Base-by-base conservation (phyloP, 2,113 vertebrate species). In the Chamaea fasciata region DNA sequence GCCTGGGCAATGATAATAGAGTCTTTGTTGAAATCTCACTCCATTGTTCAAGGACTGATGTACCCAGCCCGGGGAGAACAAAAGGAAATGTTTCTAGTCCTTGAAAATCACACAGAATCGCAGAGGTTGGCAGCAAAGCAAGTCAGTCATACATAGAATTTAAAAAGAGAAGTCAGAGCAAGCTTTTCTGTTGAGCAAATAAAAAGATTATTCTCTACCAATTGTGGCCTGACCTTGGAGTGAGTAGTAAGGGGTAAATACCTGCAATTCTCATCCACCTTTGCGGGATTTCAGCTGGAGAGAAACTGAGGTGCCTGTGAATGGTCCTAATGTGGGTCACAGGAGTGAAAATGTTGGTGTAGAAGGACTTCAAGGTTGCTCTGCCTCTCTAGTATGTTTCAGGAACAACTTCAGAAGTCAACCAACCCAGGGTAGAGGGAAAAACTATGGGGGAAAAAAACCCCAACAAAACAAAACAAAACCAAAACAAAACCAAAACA, bases 81-180 rank as follows among this genome's bases (percentile, higher is more conserved):
- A 95, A 96, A 78, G 53, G 47, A 83, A 95, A 84, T 10, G 7
- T 92, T 94, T 95, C 57, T 60, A 93, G 80, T 79, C 57, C 73
- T 91, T 87, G 83, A 69, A 96, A 95, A 88, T 50, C 55, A 20
- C 82, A 53, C 50, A 57, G 55, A 91, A 90, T 42, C 6, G 3
- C 26, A 62, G 55, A 24, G 86, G 49, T 46, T 90, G 93, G 84
- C 92, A 91, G 23, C 59, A 73, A 84, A 89, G 46, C 83, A 62
- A 90, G 62, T 42, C 62, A 39, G 42, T 55, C 73, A 84, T 7
- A 63, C 31, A 80, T n/a, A 49, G 82, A 79, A 63, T 53, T 44
- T 2, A 9, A 67, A 89, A 63, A 81, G 53, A 62, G 23, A 30
- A 75, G 11, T 23, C 84, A 74, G 27, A 3, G 10, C 46, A 6